These are phyloP conservation scores for Artemia sinica DNA, from an alignment of 2,888 invertebrate species.

Conservation along the genomic window DNA sequence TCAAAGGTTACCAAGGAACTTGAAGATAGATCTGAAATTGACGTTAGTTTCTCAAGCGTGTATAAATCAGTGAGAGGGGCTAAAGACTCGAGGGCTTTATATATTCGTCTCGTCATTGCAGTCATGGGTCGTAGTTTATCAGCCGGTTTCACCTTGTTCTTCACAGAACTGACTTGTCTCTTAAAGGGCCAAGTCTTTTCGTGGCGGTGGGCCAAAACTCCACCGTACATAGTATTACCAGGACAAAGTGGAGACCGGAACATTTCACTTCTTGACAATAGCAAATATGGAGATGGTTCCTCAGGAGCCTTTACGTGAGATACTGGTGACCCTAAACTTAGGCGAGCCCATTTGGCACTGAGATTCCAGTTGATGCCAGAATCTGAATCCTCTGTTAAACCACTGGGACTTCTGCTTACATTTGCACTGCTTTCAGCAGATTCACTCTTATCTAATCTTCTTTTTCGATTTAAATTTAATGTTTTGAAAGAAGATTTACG, in stretches of 20 bases:
- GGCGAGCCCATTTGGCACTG: not conserved
- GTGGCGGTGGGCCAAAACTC: not conserved
- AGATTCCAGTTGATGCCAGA: not conserved
- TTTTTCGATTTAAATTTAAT: not conserved
- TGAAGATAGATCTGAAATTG: not conserved
- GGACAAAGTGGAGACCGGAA: constrained; percentile 6
- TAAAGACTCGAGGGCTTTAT: not conserved
- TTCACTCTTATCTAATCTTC: not conserved
- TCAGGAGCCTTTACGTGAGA: not conserved
- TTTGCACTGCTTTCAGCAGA: constrained; percentile 6
- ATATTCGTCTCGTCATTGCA: constrained; percentile 6
- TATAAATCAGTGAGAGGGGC: not conserved
- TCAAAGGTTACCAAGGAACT: not conserved
- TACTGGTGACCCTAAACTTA: not conserved
- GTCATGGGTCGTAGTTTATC: not conserved
- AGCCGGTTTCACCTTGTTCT: not conserved
- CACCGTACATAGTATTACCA: constrained; percentile 3
- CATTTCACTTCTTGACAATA: not conserved
- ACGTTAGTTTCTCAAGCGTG: not conserved
- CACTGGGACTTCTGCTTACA: not conserved
- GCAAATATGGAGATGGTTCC: not conserved
- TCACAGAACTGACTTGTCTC: not conserved
- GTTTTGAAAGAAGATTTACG: not conserved
- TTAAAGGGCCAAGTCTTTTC: not conserved
- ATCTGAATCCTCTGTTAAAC: not conserved